These are phyloP conservation scores for Macrophya annulata DNA, from an alignment of 2,888 invertebrate species.

Conservation along the genomic window DNA sequence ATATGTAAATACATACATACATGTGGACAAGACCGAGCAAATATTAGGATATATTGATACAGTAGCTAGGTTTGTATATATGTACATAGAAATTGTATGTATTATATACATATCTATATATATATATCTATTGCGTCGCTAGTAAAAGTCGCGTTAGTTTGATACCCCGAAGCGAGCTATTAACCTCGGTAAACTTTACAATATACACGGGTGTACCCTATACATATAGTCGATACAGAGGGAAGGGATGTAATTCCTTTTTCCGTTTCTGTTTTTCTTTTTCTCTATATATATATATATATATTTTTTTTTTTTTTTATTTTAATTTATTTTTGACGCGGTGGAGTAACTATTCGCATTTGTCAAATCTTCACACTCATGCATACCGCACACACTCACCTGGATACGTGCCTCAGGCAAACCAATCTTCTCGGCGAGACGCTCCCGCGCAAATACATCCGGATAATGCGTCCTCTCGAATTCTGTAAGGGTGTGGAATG, in stretches of 20 bases:
- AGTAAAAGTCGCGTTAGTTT: not conserved
- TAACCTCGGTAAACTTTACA: slow-evolving; percentile 10
- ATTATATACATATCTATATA: not conserved
- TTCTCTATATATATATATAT: too few relatives aligned
- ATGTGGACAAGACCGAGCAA: not conserved
- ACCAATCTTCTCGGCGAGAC: slow-evolving; percentile 98
- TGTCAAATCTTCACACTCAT: slow-evolving; percentile 66
- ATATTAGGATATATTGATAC: not conserved
- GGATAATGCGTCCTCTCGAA: slow-evolving; percentile 99
- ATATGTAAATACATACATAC: not conserved
- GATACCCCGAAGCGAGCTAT: slow-evolving; percentile 10
- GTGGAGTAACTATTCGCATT: not conserved
- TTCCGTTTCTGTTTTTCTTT: not conserved
- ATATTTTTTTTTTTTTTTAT: not conserved
- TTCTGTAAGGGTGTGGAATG: slow-evolving; percentile 84
- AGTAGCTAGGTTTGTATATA: not conserved
- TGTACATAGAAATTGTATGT: too few relatives aligned
- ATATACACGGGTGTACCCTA: not conserved
- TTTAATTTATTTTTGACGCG: not conserved
- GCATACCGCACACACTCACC: slow-evolving; percentile 87
- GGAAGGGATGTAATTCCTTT: not conserved
- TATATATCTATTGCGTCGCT: not conserved
- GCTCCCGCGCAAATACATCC: slow-evolving; percentile 97
- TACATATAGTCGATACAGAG: not conserved
- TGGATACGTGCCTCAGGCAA: slow-evolving; percentile 99